These are phyloP conservation scores for Dioctria rufipes DNA, from an alignment of 2,888 invertebrate genomes.

Conservation along the genomic window DNA sequence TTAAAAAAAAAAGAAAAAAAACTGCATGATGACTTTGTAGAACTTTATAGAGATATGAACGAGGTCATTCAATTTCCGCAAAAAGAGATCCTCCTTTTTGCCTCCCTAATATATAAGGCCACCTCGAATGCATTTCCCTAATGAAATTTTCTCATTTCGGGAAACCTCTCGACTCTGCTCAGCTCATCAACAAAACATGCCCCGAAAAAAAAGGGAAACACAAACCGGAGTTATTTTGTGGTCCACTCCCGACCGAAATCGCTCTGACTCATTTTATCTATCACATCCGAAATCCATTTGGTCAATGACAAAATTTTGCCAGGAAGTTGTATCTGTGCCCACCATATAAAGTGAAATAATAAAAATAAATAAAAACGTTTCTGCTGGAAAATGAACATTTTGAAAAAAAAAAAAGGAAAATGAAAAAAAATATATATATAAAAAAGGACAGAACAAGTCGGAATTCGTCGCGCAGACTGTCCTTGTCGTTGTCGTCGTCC, in stretches of 20 bases:
- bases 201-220: neutral
- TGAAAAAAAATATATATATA: neutral
- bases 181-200: conserved; percentile 45
- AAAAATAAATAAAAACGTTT: neutral
- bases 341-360: neutral
- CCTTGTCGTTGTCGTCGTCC: neutral
- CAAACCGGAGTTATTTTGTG: conserved; percentile 12
- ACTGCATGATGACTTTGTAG: conserved; percentile 9
- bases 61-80: conserved; percentile 47
- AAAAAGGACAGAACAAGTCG: neutral
- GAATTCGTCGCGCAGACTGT: neutral
- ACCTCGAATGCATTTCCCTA: conserved; percentile 47
- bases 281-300: conserved; percentile 51
- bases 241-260: neutral
- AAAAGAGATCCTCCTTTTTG: conserved; percentile 11
- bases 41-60: conserved; percentile 25
- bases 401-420: conserved; percentile 23
- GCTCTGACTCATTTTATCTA: conserved; percentile 41
- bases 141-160: conserved; percentile 50
- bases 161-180: neutral
- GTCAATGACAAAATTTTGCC: conserved; percentile 46
- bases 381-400: conserved; percentile 29
- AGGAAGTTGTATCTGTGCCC: conserved; percentile 29
- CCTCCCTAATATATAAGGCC: conserved; percentile 16
- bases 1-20: neutral